Evolutionary conservation across 2,888 invertebrate genomes (phyloP).

Genomic region (Meiosimyza decipiens): DNA sequence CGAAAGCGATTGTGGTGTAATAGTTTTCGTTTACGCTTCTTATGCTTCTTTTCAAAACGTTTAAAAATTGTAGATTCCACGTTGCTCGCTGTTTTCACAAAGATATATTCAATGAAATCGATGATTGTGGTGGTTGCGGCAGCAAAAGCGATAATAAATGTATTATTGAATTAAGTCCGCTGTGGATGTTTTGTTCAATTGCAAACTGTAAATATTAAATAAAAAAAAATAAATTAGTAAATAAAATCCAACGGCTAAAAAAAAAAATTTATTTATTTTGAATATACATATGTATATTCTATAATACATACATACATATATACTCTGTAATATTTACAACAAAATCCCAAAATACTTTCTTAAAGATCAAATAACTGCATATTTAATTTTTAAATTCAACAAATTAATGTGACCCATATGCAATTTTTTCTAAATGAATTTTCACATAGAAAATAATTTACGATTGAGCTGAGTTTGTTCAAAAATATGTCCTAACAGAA

Average conservation of each 20-base stretch:
- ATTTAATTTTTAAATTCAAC: no score
- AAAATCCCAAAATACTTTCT: no score
- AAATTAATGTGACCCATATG: no score
- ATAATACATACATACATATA: no score
- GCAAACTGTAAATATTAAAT: slow-evolving; percentile 42
- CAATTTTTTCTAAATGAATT: no score
- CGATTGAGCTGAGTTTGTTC: neutral
- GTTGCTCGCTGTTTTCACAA: slow-evolving; percentile 44
- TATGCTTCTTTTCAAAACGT: slow-evolving; percentile 48
- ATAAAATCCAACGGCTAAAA: neutral
- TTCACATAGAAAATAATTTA: neutral
- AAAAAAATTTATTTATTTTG: no score
- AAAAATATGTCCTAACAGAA: no score
- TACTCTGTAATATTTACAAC: no score
- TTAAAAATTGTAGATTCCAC: slow-evolving; percentile 47
- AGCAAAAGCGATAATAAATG: no score
- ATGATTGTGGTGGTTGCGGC: neutral
- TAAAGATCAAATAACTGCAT: no score
- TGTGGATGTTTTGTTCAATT: slow-evolving; percentile 35
- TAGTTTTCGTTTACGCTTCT: slow-evolving; percentile 47
- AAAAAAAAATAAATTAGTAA: slow-evolving; percentile 10
- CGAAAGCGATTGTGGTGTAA: slow-evolving; percentile 25
- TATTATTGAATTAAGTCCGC: no score
- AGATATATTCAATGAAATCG: slow-evolving; percentile 7
- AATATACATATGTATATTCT: no score